Percentiles rank a stretch among this genome's conserved stretches.
Conservation (phyloP, 1,140 invertebrate species). For the Lordiphosa mommai region DNA sequence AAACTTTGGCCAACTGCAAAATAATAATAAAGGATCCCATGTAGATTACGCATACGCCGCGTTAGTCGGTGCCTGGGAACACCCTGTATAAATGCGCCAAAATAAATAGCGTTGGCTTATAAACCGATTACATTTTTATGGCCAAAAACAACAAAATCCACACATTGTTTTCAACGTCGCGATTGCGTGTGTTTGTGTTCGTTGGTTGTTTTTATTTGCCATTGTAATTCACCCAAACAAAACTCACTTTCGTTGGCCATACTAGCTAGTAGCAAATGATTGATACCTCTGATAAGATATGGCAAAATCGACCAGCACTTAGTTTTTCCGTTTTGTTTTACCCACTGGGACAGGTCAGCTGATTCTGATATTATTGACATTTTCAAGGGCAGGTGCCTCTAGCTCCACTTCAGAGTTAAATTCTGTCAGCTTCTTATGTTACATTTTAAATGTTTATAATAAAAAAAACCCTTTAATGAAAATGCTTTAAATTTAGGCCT, state of each 20-base stretch:
- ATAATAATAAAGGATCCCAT: slow-evolving; percentile 10
- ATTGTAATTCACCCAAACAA: slow-evolving; percentile 22
- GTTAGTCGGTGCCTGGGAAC: slow-evolving; percentile 22
- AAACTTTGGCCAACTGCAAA: slow-evolving; percentile 48
- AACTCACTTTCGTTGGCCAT: slow-evolving; percentile 50
- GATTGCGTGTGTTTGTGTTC: not conserved
- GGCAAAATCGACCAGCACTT: slow-evolving; percentile 34
- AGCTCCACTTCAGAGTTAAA: no score
- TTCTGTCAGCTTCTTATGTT: no score
- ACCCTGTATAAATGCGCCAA: no score
- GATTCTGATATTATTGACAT: no score
- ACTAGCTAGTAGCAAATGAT: slow-evolving; percentile 26
- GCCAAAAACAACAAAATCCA: slow-evolving; percentile 20
- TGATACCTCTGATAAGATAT: slow-evolving; percentile 61
- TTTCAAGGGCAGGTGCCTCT: no score
- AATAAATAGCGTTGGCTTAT: slow-evolving; percentile 33
- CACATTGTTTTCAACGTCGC: slow-evolving; percentile 1
- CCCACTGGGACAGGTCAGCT: slow-evolving; percentile 13
- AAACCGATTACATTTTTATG: slow-evolving; percentile 56
- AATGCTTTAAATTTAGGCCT: no score
- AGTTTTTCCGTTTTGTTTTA: slow-evolving; percentile 11
- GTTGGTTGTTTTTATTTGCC: slow-evolving; percentile 6
- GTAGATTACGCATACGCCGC: slow-evolving; percentile 54
- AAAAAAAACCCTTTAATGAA: no score
- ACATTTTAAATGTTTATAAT: no score